Evolutionary conservation across 1,140 invertebrate genomes (phyloP).

Genomic region (Formica selysi): DNA sequence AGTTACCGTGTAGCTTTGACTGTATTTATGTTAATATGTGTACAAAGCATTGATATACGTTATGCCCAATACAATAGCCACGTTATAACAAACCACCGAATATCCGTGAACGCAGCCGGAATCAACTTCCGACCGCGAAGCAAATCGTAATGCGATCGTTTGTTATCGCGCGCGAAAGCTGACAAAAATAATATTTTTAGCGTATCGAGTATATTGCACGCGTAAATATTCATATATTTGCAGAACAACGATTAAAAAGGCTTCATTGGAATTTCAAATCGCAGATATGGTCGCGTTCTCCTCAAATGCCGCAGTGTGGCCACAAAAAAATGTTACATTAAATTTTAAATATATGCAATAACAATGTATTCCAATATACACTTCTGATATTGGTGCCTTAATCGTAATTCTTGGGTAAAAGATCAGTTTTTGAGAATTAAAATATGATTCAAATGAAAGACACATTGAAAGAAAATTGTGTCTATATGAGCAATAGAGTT

Average conservation of each 20-base stretch:
- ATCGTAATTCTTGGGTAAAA: not conserved
- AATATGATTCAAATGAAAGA: not conserved
- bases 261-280: constrained; percentile 56
- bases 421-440: no score
- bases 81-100: constrained; percentile 55
- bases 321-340: constrained; percentile 10
- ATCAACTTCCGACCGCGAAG: constrained; percentile 47
- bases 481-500: not conserved
- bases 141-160: constrained; percentile 55
- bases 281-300: not conserved
- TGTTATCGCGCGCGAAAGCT: constrained; percentile 23
- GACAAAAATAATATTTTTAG: constrained; percentile 58
- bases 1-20: constrained; percentile 25
- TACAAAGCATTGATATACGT: constrained; percentile 54
- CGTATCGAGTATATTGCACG: constrained; percentile 16
- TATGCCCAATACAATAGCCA: constrained; percentile 38
- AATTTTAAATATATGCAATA: constrained; percentile 24
- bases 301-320: not conserved
- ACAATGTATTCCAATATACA: not conserved
- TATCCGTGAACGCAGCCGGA: constrained; percentile 47
- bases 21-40: constrained; percentile 57
- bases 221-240: constrained; percentile 53
- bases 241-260: constrained; percentile 43
- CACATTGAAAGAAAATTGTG: not conserved
- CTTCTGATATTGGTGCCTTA: not conserved